Conservation (phyloP, 2,797 vertebrate species). For the Ficedula albicollis region DNA sequence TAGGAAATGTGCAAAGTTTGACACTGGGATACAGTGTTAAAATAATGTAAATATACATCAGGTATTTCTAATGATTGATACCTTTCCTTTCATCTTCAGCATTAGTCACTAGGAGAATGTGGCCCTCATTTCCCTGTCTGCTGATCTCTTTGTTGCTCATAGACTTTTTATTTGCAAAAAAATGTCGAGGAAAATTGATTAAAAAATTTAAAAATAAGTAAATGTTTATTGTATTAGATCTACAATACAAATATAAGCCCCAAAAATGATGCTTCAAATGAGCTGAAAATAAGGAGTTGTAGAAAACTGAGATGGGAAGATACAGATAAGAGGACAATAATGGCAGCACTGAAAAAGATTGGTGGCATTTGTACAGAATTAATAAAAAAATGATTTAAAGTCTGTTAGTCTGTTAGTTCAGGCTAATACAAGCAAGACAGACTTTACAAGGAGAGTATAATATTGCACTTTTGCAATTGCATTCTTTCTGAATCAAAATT, state of each 20-base stretch:
- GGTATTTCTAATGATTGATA: neutral
- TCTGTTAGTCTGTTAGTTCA: neutral
- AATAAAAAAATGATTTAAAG: neutral
- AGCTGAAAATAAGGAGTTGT: neutral
- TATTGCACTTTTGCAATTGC: neutral
- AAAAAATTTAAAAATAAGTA: neutral
- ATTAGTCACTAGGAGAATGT: neutral
- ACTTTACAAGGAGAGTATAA: neutral
- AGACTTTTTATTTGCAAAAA: neutral
- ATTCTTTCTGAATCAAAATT: neutral
- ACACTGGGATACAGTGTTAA: neutral
- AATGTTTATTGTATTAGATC: neutral
- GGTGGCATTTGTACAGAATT: neutral
- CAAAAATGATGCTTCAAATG: neutral
- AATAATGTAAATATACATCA: neutral
- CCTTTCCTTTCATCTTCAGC: neutral
- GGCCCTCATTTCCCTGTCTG: neutral
- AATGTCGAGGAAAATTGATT: neutral
- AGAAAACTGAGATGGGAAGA: neutral
- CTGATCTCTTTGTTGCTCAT: neutral
- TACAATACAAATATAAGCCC: neutral
- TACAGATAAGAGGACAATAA: neutral
- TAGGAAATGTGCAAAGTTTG: neutral
- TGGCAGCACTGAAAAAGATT: neutral
- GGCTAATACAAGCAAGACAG: neutral